Percentiles rank a stretch among this genome's conserved stretches.
Conservation (phyloP, 2,113 vertebrate genomes). For the Phocoena phocoena region DNA sequence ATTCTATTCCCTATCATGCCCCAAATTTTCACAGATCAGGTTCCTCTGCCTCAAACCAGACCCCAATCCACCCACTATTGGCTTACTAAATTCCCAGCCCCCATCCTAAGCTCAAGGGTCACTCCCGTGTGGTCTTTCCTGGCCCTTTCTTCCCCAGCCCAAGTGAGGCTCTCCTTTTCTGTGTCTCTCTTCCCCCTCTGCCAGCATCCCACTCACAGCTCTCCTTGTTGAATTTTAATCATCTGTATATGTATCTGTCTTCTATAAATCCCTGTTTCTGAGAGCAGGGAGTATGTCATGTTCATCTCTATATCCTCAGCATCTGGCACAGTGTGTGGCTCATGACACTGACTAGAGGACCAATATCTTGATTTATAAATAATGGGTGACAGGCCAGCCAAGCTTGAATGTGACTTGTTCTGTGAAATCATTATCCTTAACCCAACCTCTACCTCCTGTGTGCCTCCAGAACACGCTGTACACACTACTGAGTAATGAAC, state of each 20-base stretch:
- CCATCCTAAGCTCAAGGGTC: background rate
- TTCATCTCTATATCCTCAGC: background rate
- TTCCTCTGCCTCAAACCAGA: background rate
- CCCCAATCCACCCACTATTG: background rate
- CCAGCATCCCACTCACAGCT: background rate
- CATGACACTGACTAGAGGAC: background rate
- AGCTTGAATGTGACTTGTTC: conserved; percentile 5
- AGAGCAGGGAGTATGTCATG: background rate
- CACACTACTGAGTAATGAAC: background rate
- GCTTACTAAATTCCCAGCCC: background rate
- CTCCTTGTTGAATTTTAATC: background rate
- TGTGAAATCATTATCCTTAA: background rate
- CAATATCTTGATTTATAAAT: conserved; percentile 2
- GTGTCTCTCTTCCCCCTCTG: background rate
- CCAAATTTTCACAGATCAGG: background rate
- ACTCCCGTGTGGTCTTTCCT: background rate
- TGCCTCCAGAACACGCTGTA: background rate
- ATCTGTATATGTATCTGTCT: background rate
- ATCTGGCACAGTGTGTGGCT: background rate
- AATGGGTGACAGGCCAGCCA: background rate
- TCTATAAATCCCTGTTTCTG: background rate
- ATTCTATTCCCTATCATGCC: background rate
- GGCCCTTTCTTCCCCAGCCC: background rate
- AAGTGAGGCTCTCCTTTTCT: too few relatives aligned
- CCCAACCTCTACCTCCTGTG: background rate